Conservation (phyloP, 2,113 vertebrate genomes). For the Melanerpes aurifrons region DNA sequence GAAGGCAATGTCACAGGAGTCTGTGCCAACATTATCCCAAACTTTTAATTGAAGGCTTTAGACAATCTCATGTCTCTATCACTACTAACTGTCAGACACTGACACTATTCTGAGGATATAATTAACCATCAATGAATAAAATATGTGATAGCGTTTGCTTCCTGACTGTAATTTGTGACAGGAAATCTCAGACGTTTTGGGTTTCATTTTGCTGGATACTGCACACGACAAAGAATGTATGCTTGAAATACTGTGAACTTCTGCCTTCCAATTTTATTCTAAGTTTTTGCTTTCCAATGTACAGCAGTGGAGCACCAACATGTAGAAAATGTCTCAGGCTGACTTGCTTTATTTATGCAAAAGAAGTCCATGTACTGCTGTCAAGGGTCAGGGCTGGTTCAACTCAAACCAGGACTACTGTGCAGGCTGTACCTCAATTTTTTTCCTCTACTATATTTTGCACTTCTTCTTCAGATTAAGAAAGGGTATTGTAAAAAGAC, state of each 20-base stretch:
- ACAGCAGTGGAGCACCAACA: neutral
- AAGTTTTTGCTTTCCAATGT: neutral
- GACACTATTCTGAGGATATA: conserved; percentile 6
- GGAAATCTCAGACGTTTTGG: neutral
- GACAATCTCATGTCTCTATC: conserved; percentile 22
- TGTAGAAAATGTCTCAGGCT: neutral
- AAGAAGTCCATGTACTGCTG: neutral
- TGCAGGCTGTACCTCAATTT: neutral
- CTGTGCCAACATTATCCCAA: conserved; percentile 26
- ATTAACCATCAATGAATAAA: conserved; percentile 26
- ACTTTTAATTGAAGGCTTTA: conserved; percentile 51
- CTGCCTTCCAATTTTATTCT: neutral
- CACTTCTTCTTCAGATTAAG: neutral
- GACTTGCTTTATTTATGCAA: neutral
- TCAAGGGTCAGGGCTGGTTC: neutral
- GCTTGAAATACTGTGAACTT: neutral
- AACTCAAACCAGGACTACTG: neutral
- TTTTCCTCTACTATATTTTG: neutral
- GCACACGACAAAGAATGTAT: neutral
- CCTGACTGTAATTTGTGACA: neutral
- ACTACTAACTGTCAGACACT: neutral
- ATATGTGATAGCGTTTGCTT: neutral
- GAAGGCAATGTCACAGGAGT: conserved; percentile 11
- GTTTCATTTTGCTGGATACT: conserved; percentile 7
- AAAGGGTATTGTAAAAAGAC: neutral